Evolutionary conservation across 2,797 vertebrate genomes (phyloP).

Genomic region (Tauraco hartlaubi): DNA sequence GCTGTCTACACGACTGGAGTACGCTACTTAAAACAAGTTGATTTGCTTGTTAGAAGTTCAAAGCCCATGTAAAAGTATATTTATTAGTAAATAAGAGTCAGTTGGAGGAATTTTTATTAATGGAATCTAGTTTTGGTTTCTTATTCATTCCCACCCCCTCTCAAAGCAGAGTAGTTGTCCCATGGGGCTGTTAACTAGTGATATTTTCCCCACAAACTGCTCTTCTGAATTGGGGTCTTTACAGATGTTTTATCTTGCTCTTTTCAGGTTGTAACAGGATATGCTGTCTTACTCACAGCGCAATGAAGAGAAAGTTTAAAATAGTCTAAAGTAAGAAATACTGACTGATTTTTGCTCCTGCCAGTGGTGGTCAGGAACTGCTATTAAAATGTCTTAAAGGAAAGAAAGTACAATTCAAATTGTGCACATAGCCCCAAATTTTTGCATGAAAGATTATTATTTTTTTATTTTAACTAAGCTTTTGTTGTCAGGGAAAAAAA

Average conservation of each 20-base stretch:
- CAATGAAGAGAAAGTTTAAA: slow-evolving; percentile 48
- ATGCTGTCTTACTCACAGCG: neutral
- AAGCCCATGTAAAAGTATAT: slow-evolving; percentile 30
- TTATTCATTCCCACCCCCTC: neutral
- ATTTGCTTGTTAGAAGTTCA: slow-evolving; percentile 49
- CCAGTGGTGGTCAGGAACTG: neutral
- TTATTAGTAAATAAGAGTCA: slow-evolving; percentile 57
- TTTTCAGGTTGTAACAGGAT: slow-evolving; percentile 27
- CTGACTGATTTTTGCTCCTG: neutral
- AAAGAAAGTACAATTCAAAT: slow-evolving; percentile 42
- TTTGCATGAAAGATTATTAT: slow-evolving; percentile 23
- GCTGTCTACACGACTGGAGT: slow-evolving; percentile 3
- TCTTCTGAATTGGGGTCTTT: slow-evolving; percentile 33
- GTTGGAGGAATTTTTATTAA: slow-evolving; percentile 56
- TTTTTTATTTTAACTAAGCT: neutral
- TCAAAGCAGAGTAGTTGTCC: neutral
- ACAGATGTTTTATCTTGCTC: slow-evolving; percentile 37
- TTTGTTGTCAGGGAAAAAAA: neutral
- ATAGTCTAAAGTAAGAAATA: slow-evolving; percentile 33
- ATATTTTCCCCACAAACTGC: neutral
- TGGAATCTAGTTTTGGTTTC: slow-evolving; percentile 6
- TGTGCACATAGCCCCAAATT: neutral
- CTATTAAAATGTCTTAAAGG: slow-evolving; percentile 28
- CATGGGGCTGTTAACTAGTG: neutral
- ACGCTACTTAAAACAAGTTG: slow-evolving; percentile 39